Conservation (phyloP, 2,113 vertebrate genomes). For the Meles meles region DNA sequence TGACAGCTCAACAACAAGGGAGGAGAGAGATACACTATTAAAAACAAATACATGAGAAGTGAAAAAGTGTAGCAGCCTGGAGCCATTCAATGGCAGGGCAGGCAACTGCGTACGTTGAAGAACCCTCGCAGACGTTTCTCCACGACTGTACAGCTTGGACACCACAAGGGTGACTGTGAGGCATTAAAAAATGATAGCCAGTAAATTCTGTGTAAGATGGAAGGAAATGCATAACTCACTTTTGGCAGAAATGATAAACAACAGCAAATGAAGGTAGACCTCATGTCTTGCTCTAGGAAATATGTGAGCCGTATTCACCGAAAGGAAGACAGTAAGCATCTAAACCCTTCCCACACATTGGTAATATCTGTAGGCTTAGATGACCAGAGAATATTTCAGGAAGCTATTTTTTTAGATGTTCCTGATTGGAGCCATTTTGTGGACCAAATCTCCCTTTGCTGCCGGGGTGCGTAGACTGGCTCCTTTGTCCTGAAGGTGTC, state of each 20-base stretch:
- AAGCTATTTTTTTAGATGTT: not conserved
- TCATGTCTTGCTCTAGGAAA: not conserved
- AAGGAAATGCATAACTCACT: not conserved
- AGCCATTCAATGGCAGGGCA: slow-evolving; percentile 31
- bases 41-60: slow-evolving; percentile 56
- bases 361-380: not conserved
- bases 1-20: slow-evolving; percentile 68
- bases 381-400: not conserved
- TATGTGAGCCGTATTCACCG: not conserved
- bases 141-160: not conserved
- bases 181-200: slow-evolving; percentile 29
- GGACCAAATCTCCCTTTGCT: not conserved
- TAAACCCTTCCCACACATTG: not conserved
- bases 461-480: not conserved
- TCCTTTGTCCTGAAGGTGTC: not conserved
- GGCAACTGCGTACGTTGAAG: not conserved
- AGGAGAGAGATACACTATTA: slow-evolving; percentile 51
- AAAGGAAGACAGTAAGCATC: not conserved
- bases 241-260: slow-evolving; percentile 20
- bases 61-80: slow-evolving; percentile 48
- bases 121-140: slow-evolving; percentile 21
- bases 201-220: slow-evolving; percentile 30
- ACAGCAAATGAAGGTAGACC: not conserved
- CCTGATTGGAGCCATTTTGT: not conserved
- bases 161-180: slow-evolving; percentile 42